Conservation (phyloP, 2,888 invertebrate genomes). For the Sceliomorpha sp. region DNA sequence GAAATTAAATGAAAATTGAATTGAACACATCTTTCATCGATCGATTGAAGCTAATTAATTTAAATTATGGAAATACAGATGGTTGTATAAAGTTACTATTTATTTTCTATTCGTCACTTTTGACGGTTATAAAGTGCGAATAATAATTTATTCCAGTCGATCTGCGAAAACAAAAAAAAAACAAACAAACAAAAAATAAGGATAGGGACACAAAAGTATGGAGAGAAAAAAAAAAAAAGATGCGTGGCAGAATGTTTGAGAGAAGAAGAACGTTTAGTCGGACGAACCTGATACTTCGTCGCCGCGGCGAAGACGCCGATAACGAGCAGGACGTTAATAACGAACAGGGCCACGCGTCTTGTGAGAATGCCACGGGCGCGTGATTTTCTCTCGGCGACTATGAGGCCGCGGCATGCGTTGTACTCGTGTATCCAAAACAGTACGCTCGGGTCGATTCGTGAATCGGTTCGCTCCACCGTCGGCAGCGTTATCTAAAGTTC, state of each 20-base stretch:
- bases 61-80: too few relatives aligned
- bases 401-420: conserved; percentile 55
- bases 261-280: too few relatives aligned
- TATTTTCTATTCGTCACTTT: too few relatives aligned
- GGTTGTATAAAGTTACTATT: too few relatives aligned
- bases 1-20: too few relatives aligned
- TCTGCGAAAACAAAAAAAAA: too few relatives aligned
- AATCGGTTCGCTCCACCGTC: conserved; percentile 21
- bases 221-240: neutral
- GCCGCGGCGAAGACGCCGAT: conserved; percentile 10
- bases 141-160: too few relatives aligned
- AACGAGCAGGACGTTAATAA: conserved; percentile 35
- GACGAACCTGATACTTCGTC: conserved; percentile 41
- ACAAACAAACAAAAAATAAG: too few relatives aligned
- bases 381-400: conserved; percentile 40
- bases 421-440: conserved; percentile 59
- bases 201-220: neutral
- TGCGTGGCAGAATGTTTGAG: conserved; percentile 4
- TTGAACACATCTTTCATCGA: too few relatives aligned
- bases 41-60: too few relatives aligned
- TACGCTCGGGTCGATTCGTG: conserved; percentile 35
- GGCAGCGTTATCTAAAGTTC: conserved; percentile 49
- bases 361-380: conserved; percentile 19
- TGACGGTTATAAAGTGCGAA: too few relatives aligned
- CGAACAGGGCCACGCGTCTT: conserved; percentile 20